Percentiles rank a stretch among this genome's conserved stretches.
Evolutionary conservation across 2,113 vertebrate genomes (phyloP).

Genomic region (Bothrops jararaca): DNA sequence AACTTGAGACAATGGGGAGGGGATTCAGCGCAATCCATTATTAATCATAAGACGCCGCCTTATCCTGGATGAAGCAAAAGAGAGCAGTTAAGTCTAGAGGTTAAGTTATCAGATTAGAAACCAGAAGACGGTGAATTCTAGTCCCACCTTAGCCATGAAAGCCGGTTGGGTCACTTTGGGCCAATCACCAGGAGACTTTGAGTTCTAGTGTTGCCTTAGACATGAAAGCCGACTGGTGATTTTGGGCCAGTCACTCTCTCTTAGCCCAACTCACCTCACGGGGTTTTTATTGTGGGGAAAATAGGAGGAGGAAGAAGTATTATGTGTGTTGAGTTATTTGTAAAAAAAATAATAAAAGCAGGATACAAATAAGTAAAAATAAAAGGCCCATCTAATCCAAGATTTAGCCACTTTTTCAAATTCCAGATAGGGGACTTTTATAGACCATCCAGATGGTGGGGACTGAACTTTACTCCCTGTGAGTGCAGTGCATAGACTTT

Average conservation of each 20-base stretch:
- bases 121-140: background rate
- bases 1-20: conserved; percentile 61
- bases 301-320: background rate
- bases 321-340: background rate
- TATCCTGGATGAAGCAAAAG: background rate
- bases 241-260: background rate
- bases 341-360: background rate
- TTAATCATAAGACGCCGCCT: conserved; percentile 11
- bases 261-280: background rate
- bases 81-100: background rate
- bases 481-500: background rate
- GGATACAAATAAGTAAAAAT: no score
- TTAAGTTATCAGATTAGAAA: background rate
- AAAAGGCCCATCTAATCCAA: background rate
- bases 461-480: background rate
- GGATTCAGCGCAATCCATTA: conserved; percentile 48
- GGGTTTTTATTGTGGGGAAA: background rate
- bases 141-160: background rate
- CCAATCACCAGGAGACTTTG: background rate
- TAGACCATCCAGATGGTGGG: background rate
- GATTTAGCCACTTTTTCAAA: background rate
- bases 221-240: background rate
- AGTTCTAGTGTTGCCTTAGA: background rate
- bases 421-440: background rate
- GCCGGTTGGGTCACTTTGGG: background rate